Evolutionary conservation across 2,888 invertebrate species (phyloP), one percentile per base, ranked within the genome.

Genomic region (Eulithis prunata): DNA sequence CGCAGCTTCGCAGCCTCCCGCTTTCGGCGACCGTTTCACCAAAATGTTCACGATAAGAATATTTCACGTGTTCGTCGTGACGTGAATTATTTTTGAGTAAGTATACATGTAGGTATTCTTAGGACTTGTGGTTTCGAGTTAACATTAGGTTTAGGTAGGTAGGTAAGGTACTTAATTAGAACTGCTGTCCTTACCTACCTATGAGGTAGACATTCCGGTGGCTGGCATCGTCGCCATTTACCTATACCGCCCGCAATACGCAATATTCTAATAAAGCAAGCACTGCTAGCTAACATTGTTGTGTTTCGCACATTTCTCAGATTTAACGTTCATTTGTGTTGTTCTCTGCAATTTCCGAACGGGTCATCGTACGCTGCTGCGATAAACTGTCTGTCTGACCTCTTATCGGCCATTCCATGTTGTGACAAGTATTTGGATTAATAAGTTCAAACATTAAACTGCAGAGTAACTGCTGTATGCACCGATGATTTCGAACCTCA

Each of bases 1-100:
- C 91, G 91, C 86, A 86, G 79, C 78, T 78, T 86, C 89, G 79
- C 87, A 86, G 84, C 84, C 86, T 84, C 86, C 82, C 86, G 78
- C 78, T 75, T 73, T 74, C 78, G 72, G 64, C 68, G 71, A 66
- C 64, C 75, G 71, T 74, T 72, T 71, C 62, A 74, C 72, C 74
- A 73, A 71, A 80, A 62, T 59, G 56, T 63, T 64, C 51, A 28
- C 13, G 14, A 38, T 49, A 52, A 13, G 41, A 52, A 52, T 52
- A 52, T n/a, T 21, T 55, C 57, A 62, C 57, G 68, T 69, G 61
- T 54, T 12, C 71, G 74, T 75, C 4, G 32, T 32, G 6, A 32
- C 32, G 32, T 32, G 32, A 3, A 21, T 21, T 32, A 32, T 32
- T 32, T 32, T 5, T 5, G 4, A 32, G 32, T 5, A 32, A 6